Percentiles rank a stretch among this genome's conserved stretches.
Conservation (phyloP, 2,113 vertebrate genomes). For the Felis catus region F.catus_Fca126_mat1.0 CM031412.1:133222001-133222500, state of each 20-base stretch:
- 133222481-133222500: not conserved
- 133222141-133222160: not conserved
- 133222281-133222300: not conserved
- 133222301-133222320: not conserved
- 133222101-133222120: not conserved
- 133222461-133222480: not conserved
- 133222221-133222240: not conserved
- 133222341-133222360: not conserved
- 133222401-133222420: no score
- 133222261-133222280: not conserved
- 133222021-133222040: not conserved
- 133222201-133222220: not conserved
- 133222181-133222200: not conserved
- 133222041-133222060: not conserved
- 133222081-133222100: not conserved
- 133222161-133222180: not conserved
- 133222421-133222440: not conserved
- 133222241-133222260: not conserved
- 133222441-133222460: not conserved
- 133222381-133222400: not conserved
- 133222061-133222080: not conserved
- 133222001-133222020: not conserved
- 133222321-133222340: not conserved
- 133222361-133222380: not conserved
- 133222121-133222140: not conserved